These are phyloP conservation scores for Phymorhynchus buccinoides DNA, from an alignment of 1,140 invertebrate genomes.

Conservation along the genomic window DNA sequence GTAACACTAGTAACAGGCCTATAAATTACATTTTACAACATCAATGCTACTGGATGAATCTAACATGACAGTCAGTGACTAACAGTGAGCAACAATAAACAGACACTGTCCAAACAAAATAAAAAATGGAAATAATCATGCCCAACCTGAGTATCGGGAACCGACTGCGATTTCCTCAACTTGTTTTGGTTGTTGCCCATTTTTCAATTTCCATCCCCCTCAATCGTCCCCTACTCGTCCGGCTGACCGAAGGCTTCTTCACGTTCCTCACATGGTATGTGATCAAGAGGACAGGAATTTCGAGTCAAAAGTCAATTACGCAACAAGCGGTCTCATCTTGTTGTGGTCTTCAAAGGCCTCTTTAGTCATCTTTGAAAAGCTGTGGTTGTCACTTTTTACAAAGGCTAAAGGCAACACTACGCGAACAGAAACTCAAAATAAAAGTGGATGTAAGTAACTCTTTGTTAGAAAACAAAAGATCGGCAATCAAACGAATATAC, in stretches of 20 bases:
- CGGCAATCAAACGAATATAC: background rate
- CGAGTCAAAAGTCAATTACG: background rate
- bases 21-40: background rate
- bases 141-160: slow-evolving; percentile 60
- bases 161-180: slow-evolving; percentile 60
- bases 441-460: background rate
- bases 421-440: background rate
- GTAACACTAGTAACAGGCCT: background rate
- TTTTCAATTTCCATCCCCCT: slow-evolving; percentile 53
- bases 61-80: no score
- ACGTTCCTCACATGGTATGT: background rate
- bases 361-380: slow-evolving; percentile 22
- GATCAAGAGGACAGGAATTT: background rate
- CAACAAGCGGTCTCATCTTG: background rate
- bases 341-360: background rate
- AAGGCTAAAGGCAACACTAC: background rate
- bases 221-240: background rate
- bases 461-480: background rate
- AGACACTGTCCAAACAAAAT: background rate
- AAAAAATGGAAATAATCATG: background rate
- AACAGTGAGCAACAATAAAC: background rate
- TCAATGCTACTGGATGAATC: no score
- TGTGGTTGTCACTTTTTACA: slow-evolving; percentile 1
- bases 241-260: background rate
- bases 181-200: slow-evolving; percentile 67